These are phyloP conservation scores for Epizoanthus rinbou DNA, from an alignment of 92 coral and sea anemone genomes.

Conservation along the genomic window DNA sequence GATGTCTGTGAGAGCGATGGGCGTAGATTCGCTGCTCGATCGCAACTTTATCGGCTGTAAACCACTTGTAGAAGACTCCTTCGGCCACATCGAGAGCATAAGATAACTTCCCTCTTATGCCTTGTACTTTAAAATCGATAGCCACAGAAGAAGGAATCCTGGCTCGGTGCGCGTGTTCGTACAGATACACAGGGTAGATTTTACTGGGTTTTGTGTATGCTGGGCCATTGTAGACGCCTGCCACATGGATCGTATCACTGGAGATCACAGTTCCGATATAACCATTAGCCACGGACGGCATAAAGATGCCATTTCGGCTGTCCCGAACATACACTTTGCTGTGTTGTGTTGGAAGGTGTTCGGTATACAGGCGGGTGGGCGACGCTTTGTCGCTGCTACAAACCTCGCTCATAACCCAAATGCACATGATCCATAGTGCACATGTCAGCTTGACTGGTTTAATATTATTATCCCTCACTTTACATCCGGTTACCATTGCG, in stretches of 20 bases:
- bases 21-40: slow-evolving; percentile 82
- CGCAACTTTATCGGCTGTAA: slow-evolving; percentile 47
- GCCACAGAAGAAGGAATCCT: slow-evolving; percentile 82
- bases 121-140: slow-evolving; percentile 53
- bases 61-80: slow-evolving; percentile 86
- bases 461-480: no score
- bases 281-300: slow-evolving; percentile 87
- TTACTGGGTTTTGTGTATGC: slow-evolving; percentile 65
- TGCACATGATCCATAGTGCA: not conserved
- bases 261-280: slow-evolving; percentile 74
- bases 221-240: slow-evolving; percentile 75
- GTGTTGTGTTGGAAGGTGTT: slow-evolving; percentile 51
- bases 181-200: slow-evolving; percentile 68
- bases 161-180: slow-evolving; percentile 82
- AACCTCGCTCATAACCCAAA: slow-evolving; percentile 5
- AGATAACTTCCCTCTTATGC: slow-evolving; percentile 50
- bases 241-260: slow-evolving; percentile 76
- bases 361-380: slow-evolving; percentile 67
- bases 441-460: no score
- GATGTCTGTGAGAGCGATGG: slow-evolving; percentile 72
- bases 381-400: slow-evolving; percentile 37
- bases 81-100: slow-evolving; percentile 73
- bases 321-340: slow-evolving; percentile 58
- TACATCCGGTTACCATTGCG: no score
- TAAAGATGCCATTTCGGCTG: slow-evolving; percentile 72